Conservation (phyloP, 2,113 vertebrate species). For the Seriola aureovittata region DNA sequence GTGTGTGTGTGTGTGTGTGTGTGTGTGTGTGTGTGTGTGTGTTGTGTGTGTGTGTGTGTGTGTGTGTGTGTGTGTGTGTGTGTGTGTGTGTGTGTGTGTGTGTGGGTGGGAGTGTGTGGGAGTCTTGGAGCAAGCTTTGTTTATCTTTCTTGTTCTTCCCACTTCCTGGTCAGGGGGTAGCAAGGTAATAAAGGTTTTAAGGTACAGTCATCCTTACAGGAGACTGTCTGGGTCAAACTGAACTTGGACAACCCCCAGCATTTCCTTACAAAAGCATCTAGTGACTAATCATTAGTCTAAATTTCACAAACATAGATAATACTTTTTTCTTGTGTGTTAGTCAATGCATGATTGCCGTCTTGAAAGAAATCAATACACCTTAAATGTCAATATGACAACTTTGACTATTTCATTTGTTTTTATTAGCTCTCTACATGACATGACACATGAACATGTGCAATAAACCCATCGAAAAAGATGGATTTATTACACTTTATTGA, state of each 20-base stretch:
- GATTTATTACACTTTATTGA: no score
- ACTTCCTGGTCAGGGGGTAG: slow-evolving; percentile 37
- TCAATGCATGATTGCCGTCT: no score
- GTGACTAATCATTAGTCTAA: background rate
- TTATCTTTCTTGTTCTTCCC: slow-evolving; percentile 50
- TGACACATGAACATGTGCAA: no score
- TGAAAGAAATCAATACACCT: no score
- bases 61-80: slow-evolving; percentile 7
- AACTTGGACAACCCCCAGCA: background rate
- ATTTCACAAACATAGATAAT: no score
- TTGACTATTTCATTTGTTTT: no score
- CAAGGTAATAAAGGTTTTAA: slow-evolving; percentile 41
- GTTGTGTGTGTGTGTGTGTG: slow-evolving; percentile 1
- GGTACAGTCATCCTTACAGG: slow-evolving; percentile 20
- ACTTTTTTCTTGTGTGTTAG: no score
- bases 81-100: slow-evolving; percentile 2
- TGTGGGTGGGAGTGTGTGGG: background rate
- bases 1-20: slow-evolving; percentile 7
- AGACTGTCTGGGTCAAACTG: slow-evolving; percentile 38
- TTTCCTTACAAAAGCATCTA: background rate
- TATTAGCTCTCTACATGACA: no score
- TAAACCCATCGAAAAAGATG: no score
- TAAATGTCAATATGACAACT: no score
- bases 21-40: no score
- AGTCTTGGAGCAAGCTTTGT: slow-evolving; percentile 43